Conservation (phyloP, 1,140 invertebrate species). For the Colletes gigas region DNA sequence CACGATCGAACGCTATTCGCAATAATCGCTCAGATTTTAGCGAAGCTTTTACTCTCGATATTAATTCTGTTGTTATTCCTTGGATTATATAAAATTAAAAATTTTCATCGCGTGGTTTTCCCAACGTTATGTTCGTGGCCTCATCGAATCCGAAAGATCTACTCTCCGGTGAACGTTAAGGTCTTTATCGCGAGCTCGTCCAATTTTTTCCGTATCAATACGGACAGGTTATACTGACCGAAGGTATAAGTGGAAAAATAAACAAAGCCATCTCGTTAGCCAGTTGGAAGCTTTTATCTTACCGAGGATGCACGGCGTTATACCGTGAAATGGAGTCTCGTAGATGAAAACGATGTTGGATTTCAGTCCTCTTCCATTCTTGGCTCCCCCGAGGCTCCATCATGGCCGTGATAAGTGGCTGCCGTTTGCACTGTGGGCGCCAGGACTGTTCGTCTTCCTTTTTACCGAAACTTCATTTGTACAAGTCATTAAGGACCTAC, state of each 20-base stretch:
- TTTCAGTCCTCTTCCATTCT: slow-evolving; percentile 56
- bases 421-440: slow-evolving; percentile 61
- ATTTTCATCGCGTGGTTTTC: too few species aligned
- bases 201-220: slow-evolving; percentile 59
- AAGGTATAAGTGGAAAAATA: slow-evolving; percentile 62
- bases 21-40: too few species aligned
- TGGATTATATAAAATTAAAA: too few species aligned
- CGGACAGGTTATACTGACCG: slow-evolving; percentile 41
- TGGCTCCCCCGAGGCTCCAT: slow-evolving; percentile 59
- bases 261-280: slow-evolving; percentile 64
- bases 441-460: slow-evolving; percentile 56
- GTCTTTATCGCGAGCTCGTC: slow-evolving; percentile 44
- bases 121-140: background rate
- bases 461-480: slow-evolving; percentile 72
- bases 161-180: slow-evolving; percentile 9
- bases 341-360: slow-evolving; percentile 71
- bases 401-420: slow-evolving; percentile 72
- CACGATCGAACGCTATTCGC: too few species aligned
- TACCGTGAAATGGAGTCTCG: slow-evolving; percentile 77
- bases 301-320: slow-evolving; percentile 72
- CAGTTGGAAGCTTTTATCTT: slow-evolving; percentile 59
- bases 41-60: too few species aligned
- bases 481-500: slow-evolving; percentile 70
- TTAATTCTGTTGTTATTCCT: too few species aligned
- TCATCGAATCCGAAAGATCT: slow-evolving; percentile 10